Percentiles rank a stretch among this genome's conserved stretches.
Conservation (phyloP, 2,888 invertebrate species). For the Eupithecia vulgata region DNA sequence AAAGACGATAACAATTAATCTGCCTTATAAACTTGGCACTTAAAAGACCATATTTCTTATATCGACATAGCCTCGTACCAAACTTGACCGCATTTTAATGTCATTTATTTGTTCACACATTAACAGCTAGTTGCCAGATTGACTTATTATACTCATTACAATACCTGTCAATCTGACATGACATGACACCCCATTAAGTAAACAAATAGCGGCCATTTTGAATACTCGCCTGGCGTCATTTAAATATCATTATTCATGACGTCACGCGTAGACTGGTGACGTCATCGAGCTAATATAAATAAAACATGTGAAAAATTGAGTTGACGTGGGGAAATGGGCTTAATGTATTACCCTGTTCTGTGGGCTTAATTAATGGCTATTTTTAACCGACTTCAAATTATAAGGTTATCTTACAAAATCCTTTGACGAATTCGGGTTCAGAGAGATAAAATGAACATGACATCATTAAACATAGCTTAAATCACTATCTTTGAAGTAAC, state of each 20-base stretch:
- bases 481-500: too few species aligned
- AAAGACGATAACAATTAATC: background rate
- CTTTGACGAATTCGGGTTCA: too few species aligned
- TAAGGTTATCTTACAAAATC: background rate
- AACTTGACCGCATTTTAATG: background rate
- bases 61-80: background rate
- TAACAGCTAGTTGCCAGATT: background rate
- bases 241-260: slow-evolving; percentile 51
- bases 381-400: background rate
- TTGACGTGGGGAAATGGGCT: background rate
- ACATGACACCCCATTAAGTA: slow-evolving; percentile 26
- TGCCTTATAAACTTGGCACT: background rate
- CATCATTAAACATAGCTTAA: background rate
- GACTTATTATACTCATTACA: slow-evolving; percentile 18
- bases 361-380: background rate
- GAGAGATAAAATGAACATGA: background rate
- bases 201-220: slow-evolving; percentile 31
- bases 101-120: slow-evolving; percentile 17
- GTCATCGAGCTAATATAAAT: slow-evolving; percentile 43
- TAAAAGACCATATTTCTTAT: background rate
- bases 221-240: slow-evolving; percentile 40
- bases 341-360: background rate
- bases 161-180: slow-evolving; percentile 27
- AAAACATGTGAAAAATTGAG: slow-evolving; percentile 34
- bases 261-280: slow-evolving; percentile 45